These are phyloP conservation scores for Sylvilagus floridanus DNA, from an alignment of 2,797 vertebrate species.

Conservation along the genomic window DNA sequence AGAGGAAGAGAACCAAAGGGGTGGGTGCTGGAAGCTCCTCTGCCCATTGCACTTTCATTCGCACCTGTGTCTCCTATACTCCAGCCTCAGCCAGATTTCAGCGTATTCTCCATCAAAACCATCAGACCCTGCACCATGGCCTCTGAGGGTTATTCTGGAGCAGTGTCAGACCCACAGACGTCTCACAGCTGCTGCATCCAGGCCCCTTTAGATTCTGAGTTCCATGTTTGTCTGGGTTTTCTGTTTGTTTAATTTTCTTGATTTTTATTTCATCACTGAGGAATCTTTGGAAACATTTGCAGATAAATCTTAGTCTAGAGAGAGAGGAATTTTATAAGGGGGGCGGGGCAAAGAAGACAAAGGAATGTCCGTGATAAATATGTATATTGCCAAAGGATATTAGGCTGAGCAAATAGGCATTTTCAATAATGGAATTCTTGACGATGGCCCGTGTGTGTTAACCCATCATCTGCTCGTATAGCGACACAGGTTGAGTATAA, in stretches of 20 bases:
- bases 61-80: not conserved
- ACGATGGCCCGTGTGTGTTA: not conserved
- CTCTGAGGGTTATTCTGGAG: not conserved
- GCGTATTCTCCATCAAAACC: no score
- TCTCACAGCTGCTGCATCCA: not conserved
- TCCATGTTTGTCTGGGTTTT: not conserved
- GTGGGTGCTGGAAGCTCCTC: fast-evolving
- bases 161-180: not conserved
- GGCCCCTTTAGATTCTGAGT: not conserved
- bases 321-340: not conserved
- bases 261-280: not conserved
- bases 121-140: no score
- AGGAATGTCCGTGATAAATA: no score
- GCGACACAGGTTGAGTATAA: not conserved
- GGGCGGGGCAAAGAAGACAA: not conserved
- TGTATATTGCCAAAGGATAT: not conserved
- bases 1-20: not conserved
- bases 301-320: not conserved
- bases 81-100: not conserved
- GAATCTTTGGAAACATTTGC: not conserved
- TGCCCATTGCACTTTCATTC: not conserved
- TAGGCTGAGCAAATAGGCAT: not conserved
- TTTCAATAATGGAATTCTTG: not conserved
- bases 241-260: not conserved
- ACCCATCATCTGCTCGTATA: not conserved